phyloP scores from a whole-genome alignment of 1,140 invertebrate species.

The Carposina sasakii region DNA sequence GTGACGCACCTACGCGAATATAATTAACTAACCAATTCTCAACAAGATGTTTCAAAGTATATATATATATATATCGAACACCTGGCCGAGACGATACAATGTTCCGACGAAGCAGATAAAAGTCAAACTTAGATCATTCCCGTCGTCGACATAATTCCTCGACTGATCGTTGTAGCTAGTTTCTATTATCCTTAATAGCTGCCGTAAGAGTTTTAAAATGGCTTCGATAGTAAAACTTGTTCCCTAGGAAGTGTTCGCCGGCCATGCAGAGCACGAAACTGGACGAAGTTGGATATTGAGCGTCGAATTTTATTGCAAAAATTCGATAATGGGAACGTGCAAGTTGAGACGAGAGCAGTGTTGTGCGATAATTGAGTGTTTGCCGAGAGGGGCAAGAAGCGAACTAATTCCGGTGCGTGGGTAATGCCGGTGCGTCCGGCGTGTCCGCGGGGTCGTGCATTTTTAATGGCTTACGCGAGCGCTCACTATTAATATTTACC shows the following conservation, averaged over 20 bases:
- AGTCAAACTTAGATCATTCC: slow-evolving; percentile 58
- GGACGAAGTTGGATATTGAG: slow-evolving; percentile 58
- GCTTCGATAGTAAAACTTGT: slow-evolving; percentile 61
- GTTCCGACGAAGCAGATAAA: too few relatives aligned
- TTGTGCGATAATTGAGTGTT: background rate
- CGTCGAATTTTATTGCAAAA: slow-evolving; percentile 61
- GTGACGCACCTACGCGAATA: slow-evolving; percentile 64
- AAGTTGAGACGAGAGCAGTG: background rate
- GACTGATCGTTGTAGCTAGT: slow-evolving; percentile 56
- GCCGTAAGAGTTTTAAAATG: slow-evolving; percentile 67
- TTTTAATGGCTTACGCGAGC: slow-evolving; percentile 68
- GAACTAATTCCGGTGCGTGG: slow-evolving; percentile 43
- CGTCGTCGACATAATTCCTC: slow-evolving; percentile 52
- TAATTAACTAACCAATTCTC: slow-evolving; percentile 70
- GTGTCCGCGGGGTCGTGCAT: slow-evolving; percentile 67
- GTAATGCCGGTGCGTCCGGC: slow-evolving; percentile 22
- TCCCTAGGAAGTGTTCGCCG: slow-evolving; percentile 52
- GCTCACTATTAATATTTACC: slow-evolving; percentile 72
- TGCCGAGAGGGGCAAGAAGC: slow-evolving; percentile 34
- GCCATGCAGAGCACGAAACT: slow-evolving; percentile 41
- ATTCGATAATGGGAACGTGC: slow-evolving; percentile 37
- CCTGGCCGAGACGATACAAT: too few relatives aligned
- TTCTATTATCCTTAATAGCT: slow-evolving; percentile 69
- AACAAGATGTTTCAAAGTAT: too few relatives aligned
- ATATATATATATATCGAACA: too few relatives aligned